Evolutionary conservation across 2,888 invertebrate species (phyloP).

Genomic region (Brachycybe producta): DNA sequence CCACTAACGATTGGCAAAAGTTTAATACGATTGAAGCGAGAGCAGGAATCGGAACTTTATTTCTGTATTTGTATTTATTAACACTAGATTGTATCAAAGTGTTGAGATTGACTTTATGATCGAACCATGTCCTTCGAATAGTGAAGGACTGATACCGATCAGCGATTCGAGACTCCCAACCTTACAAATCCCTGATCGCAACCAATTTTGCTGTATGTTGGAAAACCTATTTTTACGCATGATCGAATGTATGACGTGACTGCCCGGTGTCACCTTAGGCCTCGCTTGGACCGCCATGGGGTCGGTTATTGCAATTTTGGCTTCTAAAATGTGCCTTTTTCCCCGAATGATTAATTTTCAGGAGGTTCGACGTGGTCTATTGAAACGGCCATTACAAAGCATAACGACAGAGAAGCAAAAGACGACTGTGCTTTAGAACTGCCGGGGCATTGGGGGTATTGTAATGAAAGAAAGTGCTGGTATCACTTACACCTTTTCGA

Average conservation of each 20-base stretch:
- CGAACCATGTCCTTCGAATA: constrained; percentile 2
- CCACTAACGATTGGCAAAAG: constrained; percentile 9
- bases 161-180: constrained; percentile 1
- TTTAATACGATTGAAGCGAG: not conserved
- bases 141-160: constrained; percentile 1
- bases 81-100: too few relatives aligned
- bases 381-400: constrained; percentile 56
- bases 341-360: constrained; percentile 35
- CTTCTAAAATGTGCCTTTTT: too few relatives aligned
- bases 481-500: constrained; percentile 88
- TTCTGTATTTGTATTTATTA: not conserved
- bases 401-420: too few relatives aligned
- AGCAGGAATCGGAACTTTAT: constrained; percentile 5
- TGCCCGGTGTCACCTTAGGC: too few relatives aligned
- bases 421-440: too few relatives aligned
- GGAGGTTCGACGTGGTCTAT: constrained; percentile 94
- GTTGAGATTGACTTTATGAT: too few relatives aligned
- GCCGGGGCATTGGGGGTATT: constrained; percentile 93
- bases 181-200: constrained; percentile 6
- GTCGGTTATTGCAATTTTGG: too few relatives aligned
- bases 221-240: too few relatives aligned
- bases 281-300: too few relatives aligned
- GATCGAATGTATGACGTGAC: too few relatives aligned
- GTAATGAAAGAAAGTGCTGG: constrained; percentile 98
- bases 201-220: constrained; percentile 9